A percentile compares a stretch with the other conserved stretches of the same genome.
phyloP scores from a whole-genome alignment of 2,113 vertebrate genomes.

The Eublepharis macularius region DNA sequence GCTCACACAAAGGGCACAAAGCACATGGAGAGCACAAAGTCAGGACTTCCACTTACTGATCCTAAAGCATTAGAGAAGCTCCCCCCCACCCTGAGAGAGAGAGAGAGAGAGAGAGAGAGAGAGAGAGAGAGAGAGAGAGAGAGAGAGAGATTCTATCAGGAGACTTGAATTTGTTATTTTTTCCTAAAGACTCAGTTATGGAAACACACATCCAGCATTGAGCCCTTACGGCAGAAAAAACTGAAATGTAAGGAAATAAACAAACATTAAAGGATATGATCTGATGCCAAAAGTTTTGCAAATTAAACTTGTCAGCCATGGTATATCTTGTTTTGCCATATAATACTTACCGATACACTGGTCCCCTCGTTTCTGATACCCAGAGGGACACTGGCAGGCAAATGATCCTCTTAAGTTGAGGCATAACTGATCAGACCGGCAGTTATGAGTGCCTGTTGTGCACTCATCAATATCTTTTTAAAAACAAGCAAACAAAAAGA shows the following conservation, averaged over 20 bases:
- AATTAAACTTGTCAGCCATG: not conserved
- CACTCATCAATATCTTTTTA: slow-evolving; percentile 93
- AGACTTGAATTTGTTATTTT: not conserved
- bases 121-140: not conserved
- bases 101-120: not conserved
- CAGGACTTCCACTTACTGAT: too few relatives aligned
- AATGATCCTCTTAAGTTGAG: slow-evolving; percentile 92
- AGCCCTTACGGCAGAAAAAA: not conserved
- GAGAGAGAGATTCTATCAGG: not conserved
- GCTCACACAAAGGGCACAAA: too few relatives aligned
- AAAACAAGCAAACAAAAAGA: slow-evolving; percentile 10
- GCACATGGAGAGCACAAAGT: not conserved
- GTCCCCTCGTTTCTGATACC: slow-evolving; percentile 89
- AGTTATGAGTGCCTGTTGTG: slow-evolving; percentile 83
- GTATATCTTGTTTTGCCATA: not conserved
- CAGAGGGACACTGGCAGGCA: slow-evolving; percentile 85
- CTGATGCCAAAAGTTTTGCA: not conserved
- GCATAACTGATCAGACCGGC: slow-evolving; percentile 87
- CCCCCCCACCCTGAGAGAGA: too few relatives aligned
- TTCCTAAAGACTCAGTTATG: not conserved
- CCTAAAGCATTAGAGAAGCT: not conserved
- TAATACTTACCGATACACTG: slow-evolving; percentile 88
- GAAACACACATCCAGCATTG: not conserved
- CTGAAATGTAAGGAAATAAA: not conserved
- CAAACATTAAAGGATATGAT: not conserved